Evolutionary conservation across 2,113 vertebrate genomes (phyloP).

Genomic region (Microtus montanus): DNA sequence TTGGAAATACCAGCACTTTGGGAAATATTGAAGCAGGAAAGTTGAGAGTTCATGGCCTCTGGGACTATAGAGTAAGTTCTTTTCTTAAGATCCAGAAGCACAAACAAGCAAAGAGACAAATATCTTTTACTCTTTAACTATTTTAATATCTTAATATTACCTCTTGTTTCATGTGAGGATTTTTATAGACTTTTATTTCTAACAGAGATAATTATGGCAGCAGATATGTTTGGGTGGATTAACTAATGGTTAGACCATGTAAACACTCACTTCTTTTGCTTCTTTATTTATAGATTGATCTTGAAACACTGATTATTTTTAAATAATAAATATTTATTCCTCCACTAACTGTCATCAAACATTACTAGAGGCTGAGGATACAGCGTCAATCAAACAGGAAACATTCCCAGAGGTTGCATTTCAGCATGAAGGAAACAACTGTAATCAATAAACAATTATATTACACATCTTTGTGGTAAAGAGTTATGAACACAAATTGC

Average conservation of each 20-base stretch:
- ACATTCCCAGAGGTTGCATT: background rate
- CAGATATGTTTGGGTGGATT: background rate
- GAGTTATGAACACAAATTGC: background rate
- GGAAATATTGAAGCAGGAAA: background rate
- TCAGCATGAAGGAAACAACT: constrained; percentile 21
- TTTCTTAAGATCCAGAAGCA: background rate
- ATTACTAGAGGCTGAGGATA: background rate
- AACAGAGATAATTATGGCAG: background rate
- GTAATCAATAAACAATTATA: background rate
- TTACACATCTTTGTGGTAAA: background rate
- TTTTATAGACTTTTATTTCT: background rate
- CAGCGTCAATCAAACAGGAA: background rate
- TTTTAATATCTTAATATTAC: constrained; percentile 39
- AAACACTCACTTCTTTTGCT: background rate
- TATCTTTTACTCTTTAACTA: constrained; percentile 4
- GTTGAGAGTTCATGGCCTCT: background rate
- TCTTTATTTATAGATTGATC: constrained; percentile 23
- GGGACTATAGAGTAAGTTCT: background rate
- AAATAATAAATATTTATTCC: background rate
- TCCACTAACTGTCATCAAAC: background rate
- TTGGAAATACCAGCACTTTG: background rate
- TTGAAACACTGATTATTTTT: background rate
- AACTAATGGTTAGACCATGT: background rate
- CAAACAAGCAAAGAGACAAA: background rate
- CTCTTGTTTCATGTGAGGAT: background rate